phyloP scores from a whole-genome alignment of 2,113 vertebrate species.

The Ageneiosus marmoratus region DNA sequence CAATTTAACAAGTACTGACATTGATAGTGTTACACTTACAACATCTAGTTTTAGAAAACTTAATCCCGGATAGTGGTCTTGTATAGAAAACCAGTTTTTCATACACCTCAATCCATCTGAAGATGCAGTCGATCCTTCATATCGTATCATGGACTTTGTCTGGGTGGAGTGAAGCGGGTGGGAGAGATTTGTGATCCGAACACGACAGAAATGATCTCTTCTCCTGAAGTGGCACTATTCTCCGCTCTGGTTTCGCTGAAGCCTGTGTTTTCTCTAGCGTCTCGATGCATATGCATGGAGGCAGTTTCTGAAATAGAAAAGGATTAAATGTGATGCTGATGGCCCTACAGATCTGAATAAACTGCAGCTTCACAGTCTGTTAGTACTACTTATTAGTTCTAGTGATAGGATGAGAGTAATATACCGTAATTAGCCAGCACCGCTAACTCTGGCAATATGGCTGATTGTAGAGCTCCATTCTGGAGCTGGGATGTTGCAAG shows the following conservation, averaged over 20 bases:
- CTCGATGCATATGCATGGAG: constrained; percentile 24
- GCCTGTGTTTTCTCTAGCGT: constrained; percentile 19
- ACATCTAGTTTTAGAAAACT: constrained; percentile 16
- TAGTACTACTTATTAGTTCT: constrained; percentile 36
- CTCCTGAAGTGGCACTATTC: constrained; percentile 25
- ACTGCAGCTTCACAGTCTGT: constrained; percentile 36
- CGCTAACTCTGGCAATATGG: constrained; percentile 23
- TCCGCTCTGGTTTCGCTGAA: constrained; percentile 37
- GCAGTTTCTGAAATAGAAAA: constrained; percentile 25
- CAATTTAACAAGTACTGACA: constrained; percentile 4
- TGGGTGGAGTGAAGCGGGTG: neutral
- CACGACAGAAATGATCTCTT: neutral
- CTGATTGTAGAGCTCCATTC: constrained; percentile 11
- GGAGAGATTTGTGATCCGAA: neutral
- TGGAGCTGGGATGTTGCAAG: neutral
- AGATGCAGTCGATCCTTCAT: constrained; percentile 26
- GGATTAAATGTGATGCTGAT: constrained; percentile 44
- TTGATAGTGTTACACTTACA: neutral
- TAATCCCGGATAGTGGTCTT: neutral
- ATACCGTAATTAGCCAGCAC: constrained; percentile 8
- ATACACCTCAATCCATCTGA: neutral
- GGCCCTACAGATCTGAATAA: constrained; percentile 15
- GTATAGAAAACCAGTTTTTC: constrained; percentile 5
- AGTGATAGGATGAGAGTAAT: constrained; percentile 27
- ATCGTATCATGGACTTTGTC: neutral